Conservation (phyloP, 2,888 invertebrate genomes). For the Andrena praecox region DNA sequence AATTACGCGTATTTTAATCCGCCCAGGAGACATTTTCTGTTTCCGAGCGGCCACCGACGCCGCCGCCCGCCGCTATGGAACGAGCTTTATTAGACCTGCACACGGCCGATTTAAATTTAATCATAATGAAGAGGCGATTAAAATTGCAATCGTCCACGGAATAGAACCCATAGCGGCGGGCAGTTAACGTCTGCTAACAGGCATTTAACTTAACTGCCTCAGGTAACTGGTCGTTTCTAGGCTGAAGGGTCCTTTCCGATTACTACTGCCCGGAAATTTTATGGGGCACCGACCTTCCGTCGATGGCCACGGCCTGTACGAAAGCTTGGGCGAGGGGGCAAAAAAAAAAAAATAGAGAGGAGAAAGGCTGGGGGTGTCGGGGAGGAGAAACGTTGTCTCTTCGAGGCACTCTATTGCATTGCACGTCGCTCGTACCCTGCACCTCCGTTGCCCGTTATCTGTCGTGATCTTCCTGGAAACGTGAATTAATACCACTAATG, state of each 20-base stretch:
- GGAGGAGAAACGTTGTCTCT: slow-evolving; percentile 23
- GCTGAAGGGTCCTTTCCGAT: slow-evolving; percentile 84
- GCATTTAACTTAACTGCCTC: slow-evolving; percentile 84
- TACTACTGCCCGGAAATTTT: slow-evolving; percentile 81
- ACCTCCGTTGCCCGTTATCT: slow-evolving; percentile 27
- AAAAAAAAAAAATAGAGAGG: slow-evolving; percentile 4
- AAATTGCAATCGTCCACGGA: slow-evolving; percentile 82
- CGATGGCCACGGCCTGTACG: slow-evolving; percentile 59
- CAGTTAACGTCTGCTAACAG: slow-evolving; percentile 84
- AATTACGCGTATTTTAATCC: slow-evolving; percentile 81
- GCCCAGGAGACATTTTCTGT: slow-evolving; percentile 77
- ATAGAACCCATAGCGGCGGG: slow-evolving; percentile 77
- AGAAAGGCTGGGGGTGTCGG: background rate
- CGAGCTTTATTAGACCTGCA: slow-evolving; percentile 78
- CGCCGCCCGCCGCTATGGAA: slow-evolving; percentile 52
- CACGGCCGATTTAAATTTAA: slow-evolving; percentile 83
- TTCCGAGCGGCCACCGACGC: slow-evolving; percentile 50
- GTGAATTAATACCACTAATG: slow-evolving; percentile 41
- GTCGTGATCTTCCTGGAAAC: slow-evolving; percentile 22
- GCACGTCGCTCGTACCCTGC: background rate
- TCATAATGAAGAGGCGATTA: slow-evolving; percentile 84
- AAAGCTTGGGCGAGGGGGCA: slow-evolving; percentile 10
- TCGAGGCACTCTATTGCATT: slow-evolving; percentile 13
- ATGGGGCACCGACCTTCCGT: slow-evolving; percentile 77
- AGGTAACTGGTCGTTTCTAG: slow-evolving; percentile 84